Evolutionary conservation across 2,113 vertebrate species (phyloP).

Genomic region (Silurus meridionalis): DNA sequence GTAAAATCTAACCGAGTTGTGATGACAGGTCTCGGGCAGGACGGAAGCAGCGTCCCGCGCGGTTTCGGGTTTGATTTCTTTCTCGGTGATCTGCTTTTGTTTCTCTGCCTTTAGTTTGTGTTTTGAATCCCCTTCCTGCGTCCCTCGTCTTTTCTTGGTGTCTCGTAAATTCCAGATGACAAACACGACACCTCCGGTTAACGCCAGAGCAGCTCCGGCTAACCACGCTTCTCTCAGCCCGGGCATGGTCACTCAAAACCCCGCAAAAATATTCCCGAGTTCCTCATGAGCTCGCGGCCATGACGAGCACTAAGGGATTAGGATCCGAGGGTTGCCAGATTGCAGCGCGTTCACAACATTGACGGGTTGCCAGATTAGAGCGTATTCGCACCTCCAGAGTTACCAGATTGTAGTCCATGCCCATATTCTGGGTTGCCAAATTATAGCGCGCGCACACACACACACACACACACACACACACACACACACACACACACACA

Average conservation of each 20-base stretch:
- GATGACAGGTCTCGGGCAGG: no score
- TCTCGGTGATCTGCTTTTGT: background rate
- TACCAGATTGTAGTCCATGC: no score
- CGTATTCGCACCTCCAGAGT: no score
- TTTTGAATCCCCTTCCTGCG: background rate
- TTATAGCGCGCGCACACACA: no score
- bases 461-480: no score
- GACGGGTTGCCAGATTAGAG: background rate
- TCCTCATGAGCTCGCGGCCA: background rate
- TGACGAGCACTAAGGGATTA: background rate
- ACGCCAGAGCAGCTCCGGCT: slow-evolving; percentile 61
- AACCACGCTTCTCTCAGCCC: slow-evolving; percentile 59
- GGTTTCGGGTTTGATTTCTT: slow-evolving; percentile 2
- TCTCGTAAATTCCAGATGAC: slow-evolving; percentile 64
- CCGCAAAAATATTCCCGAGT: background rate
- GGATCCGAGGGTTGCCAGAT: background rate
- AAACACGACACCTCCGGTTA: slow-evolving; percentile 69
- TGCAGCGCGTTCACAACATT: rapidly evolving
- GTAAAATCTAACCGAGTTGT: background rate
- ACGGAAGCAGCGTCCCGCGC: background rate
- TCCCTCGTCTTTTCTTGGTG: slow-evolving; percentile 19
- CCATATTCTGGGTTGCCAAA: no score
- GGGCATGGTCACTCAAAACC: slow-evolving; percentile 59
- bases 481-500: no score
- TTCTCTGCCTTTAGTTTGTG: background rate